These are phyloP conservation scores for Platysternon megacephalum DNA, from an alignment of 2,113 vertebrate species.

Conservation along the genomic window DNA sequence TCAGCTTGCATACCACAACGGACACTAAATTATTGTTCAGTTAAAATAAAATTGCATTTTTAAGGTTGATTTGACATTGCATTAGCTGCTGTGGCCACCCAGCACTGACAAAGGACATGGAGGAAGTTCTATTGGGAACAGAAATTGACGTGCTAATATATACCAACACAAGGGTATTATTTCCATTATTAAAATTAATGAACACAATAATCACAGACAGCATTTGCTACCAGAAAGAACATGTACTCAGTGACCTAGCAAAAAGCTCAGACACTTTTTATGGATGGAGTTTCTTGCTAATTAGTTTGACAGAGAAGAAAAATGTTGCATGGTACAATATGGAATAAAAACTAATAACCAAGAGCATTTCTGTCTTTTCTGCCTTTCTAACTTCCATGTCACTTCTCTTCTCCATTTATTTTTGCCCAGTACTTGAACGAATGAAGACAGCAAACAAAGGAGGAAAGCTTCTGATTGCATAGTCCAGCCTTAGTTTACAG, in stretches of 20 bases:
- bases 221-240: neutral
- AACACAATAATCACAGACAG: constrained; percentile 27
- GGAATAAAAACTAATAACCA: constrained; percentile 9
- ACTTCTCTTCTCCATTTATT: neutral
- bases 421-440: neutral
- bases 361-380: neutral
- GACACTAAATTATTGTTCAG: neutral
- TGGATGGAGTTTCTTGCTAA: neutral
- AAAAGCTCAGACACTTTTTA: constrained; percentile 9
- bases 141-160: constrained; percentile 23
- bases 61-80: neutral
- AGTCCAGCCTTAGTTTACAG: neutral
- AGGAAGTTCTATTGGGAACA: neutral
- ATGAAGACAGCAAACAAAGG: neutral
- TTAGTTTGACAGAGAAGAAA: constrained; percentile 9
- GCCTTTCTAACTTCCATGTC: neutral
- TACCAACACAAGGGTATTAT: constrained; percentile 3
- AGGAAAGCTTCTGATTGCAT: neutral
- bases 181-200: constrained; percentile 41
- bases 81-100: neutral
- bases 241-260: constrained; percentile 3
- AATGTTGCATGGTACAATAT: neutral
- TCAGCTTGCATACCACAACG: neutral
- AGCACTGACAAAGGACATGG: fast-evolving
- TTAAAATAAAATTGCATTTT: neutral